These are phyloP conservation scores for Monodelphis domestica DNA, from an alignment of 2,797 vertebrate species.

Conservation along the genomic window DNA sequence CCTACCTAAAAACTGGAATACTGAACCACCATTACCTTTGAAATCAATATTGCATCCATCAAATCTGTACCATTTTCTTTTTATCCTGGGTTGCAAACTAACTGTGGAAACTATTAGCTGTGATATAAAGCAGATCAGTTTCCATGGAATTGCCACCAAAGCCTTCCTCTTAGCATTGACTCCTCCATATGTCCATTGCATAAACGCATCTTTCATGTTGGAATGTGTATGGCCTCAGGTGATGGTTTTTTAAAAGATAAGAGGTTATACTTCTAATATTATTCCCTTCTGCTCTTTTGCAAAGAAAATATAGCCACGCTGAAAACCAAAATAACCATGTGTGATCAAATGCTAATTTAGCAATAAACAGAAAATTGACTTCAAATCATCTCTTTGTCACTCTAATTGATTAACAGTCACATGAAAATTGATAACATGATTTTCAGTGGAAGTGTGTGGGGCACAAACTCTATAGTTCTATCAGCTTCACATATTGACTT, in stretches of 20 bases:
- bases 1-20: slow-evolving; percentile 2
- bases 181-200: neutral
- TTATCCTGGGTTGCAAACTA: neutral
- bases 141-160: neutral
- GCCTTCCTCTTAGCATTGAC: neutral
- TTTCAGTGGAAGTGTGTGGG: slow-evolving; percentile 83
- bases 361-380: slow-evolving; percentile 91
- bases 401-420: slow-evolving; percentile 96
- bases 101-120: neutral
- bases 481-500: slow-evolving; percentile 86
- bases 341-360: slow-evolving; percentile 87
- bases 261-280: slow-evolving; percentile 64
- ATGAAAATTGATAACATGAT: slow-evolving; percentile 96
- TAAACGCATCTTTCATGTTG: neutral
- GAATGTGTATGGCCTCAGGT: neutral
- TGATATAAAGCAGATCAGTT: neutral
- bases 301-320: slow-evolving; percentile 75
- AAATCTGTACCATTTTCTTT: neutral
- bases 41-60: neutral
- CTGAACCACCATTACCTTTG: neutral
- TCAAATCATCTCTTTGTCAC: slow-evolving; percentile 94
- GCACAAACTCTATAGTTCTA: slow-evolving; percentile 81
- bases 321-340: slow-evolving; percentile 80
- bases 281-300: slow-evolving; percentile 69
- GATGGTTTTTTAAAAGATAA: slow-evolving; percentile 67